A percentile compares a stretch with the other conserved stretches of the same genome.
phyloP scores from a whole-genome alignment of 2,888 invertebrate species.

The Drosophila conformis region DNA sequence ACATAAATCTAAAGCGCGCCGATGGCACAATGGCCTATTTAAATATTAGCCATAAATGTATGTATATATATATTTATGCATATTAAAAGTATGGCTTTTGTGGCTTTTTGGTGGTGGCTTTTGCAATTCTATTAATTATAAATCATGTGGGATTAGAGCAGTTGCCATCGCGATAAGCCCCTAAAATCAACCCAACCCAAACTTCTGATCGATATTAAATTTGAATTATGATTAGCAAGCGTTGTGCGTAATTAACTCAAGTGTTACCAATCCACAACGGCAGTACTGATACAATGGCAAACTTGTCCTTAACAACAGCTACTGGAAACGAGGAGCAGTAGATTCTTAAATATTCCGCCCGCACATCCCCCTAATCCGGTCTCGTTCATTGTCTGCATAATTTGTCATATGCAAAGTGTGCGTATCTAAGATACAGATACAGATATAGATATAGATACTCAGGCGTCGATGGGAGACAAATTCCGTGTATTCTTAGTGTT shows the following conservation, averaged over 20 bases:
- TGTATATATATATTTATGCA: background rate
- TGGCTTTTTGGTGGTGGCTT: constrained; percentile 28
- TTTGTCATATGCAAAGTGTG: constrained; percentile 64
- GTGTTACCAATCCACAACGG: constrained; percentile 20
- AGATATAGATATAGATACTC: constrained; percentile 19
- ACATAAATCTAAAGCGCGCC: constrained; percentile 62
- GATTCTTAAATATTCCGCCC: constrained; percentile 6
- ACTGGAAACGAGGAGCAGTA: background rate
- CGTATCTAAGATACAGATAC: constrained; percentile 33
- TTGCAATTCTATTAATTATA: constrained; percentile 66
- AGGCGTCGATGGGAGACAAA: constrained; percentile 38
- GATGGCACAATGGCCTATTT: constrained; percentile 40
- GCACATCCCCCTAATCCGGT: too few species aligned
- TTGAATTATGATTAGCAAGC: constrained; percentile 49
- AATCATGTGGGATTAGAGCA: constrained; percentile 61
- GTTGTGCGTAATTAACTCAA: constrained; percentile 48
- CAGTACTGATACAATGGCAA: constrained; percentile 9
- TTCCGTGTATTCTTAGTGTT: constrained; percentile 43
- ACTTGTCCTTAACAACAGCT: constrained; percentile 39
- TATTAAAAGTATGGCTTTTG: background rate
- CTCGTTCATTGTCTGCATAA: constrained; percentile 62
- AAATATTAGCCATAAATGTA: constrained; percentile 35
- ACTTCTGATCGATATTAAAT: constrained; percentile 49
- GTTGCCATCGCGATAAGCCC: constrained; percentile 20
- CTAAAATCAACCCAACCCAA: background rate